Evolutionary conservation across 2,888 invertebrate species (phyloP).

Genomic region (Artemia sinica): DNA sequence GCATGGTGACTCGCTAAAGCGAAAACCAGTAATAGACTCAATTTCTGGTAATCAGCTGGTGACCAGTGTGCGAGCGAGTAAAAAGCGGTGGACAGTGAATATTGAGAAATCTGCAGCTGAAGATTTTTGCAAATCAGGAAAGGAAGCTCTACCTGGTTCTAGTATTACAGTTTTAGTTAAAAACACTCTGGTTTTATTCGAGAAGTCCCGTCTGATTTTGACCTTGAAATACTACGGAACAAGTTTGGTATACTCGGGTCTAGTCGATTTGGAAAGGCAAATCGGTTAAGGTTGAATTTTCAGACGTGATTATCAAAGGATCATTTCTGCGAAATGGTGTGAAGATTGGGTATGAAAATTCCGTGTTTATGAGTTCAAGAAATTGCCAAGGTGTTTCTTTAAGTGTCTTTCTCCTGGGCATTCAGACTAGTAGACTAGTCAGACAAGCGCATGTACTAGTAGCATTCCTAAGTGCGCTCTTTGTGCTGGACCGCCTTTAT

Average conservation of each 20-base stretch:
- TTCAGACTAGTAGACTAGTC: no score
- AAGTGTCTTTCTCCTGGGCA: no score
- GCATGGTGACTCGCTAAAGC: no score
- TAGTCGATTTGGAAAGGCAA: background rate
- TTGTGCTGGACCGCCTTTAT: background rate
- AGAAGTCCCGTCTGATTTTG: constrained; percentile 10
- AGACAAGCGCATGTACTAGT: no score
- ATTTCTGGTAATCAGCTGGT: constrained; percentile 9
- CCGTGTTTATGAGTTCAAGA: constrained; percentile 12
- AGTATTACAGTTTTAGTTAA: background rate
- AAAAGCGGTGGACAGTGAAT: constrained; percentile 5
- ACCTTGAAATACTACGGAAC: background rate
- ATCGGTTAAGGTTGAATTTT: constrained; percentile 9
- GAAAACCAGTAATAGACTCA: background rate
- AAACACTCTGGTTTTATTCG: constrained; percentile 4
- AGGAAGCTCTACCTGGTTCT: constrained; percentile 6
- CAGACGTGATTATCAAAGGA: constrained; percentile 2
- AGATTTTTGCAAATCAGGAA: no score
- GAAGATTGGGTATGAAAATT: background rate
- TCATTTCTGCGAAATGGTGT: background rate
- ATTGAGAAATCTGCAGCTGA: no score
- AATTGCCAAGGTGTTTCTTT: background rate
- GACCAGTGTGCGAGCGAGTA: constrained; percentile 4
- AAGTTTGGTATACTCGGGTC: constrained; percentile 1
- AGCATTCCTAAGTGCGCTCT: background rate